phyloP scores from a whole-genome alignment of 2,113 vertebrate species.

The Otocyon megalotis region DNA sequence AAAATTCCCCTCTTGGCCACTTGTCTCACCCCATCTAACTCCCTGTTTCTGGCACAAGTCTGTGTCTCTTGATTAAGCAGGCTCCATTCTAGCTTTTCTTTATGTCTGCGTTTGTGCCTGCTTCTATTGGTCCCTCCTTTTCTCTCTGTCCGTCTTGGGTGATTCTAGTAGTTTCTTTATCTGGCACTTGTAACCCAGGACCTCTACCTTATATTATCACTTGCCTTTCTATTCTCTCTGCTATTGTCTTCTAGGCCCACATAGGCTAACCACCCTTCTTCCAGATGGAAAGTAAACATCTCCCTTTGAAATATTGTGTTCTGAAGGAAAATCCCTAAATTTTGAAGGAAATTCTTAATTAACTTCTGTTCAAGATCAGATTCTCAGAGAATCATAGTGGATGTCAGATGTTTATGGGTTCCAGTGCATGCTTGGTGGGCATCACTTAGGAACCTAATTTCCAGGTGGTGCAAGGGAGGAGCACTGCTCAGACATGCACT shows the following conservation, averaged over 20 bases:
- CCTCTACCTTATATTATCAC: background rate
- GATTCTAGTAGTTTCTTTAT: background rate
- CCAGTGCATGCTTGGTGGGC: background rate
- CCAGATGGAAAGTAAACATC: background rate
- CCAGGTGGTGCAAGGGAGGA: fast-evolving
- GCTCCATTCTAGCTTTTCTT: background rate
- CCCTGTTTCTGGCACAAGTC: background rate
- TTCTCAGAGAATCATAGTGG: background rate
- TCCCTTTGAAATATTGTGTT: background rate
- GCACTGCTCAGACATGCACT: fast-evolving
- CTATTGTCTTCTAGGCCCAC: background rate
- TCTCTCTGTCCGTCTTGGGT: background rate
- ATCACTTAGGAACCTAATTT: background rate
- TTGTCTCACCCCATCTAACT: fast-evolving
- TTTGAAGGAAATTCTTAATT: background rate
- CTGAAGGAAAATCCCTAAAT: background rate
- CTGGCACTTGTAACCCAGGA: background rate
- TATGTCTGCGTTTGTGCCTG: background rate
- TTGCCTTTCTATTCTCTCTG: background rate
- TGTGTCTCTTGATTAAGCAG: background rate
- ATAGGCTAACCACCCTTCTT: background rate
- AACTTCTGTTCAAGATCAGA: background rate
- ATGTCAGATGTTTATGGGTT: background rate
- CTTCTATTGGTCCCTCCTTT: background rate
- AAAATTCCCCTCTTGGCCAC: background rate